These are phyloP conservation scores for Campoplex nolae DNA, from an alignment of 2,888 invertebrate species.

Conservation along the genomic window DNA sequence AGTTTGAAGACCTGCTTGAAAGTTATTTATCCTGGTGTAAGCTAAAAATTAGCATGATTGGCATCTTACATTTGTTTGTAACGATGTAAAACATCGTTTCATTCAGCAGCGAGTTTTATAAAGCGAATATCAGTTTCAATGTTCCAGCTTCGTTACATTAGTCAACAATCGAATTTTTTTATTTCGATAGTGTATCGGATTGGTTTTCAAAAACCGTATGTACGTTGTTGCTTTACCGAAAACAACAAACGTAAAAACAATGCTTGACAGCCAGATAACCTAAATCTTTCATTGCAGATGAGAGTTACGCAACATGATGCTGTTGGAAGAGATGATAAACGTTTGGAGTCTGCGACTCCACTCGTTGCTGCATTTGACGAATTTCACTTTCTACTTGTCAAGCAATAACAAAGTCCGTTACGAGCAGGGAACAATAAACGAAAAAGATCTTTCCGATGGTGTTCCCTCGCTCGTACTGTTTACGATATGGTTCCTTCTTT, in stretches of 20 bases:
- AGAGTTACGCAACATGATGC: conserved; percentile 63
- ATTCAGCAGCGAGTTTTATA: neutral
- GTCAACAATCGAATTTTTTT: neutral
- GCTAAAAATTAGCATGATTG: too few species aligned
- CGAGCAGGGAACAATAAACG: conserved; percentile 47
- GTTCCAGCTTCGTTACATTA: neutral
- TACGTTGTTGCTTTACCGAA: neutral
- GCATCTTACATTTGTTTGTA: too few species aligned
- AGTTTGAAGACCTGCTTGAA: neutral
- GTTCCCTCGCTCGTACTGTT: conserved; percentile 55
- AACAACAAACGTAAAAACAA: neutral
- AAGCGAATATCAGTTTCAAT: neutral
- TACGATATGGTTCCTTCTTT: conserved; percentile 72
- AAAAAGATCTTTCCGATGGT: conserved; percentile 33
- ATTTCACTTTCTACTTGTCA: conserved; percentile 65
- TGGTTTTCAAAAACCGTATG: neutral
- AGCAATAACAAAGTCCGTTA: conserved; percentile 64
- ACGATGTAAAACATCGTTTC: neutral
- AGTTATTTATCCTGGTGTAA: too few species aligned
- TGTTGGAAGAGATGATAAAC: conserved; percentile 66
- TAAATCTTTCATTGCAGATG: conserved; percentile 29
- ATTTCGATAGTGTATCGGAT: neutral
- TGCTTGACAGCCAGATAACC: neutral
- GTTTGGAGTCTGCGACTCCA: conserved; percentile 68
- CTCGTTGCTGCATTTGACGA: conserved; percentile 69